Evolutionary conservation across 2,113 vertebrate species (phyloP), one percentile per base, ranked within the genome.

Genomic region (Pelobates fuscus): DNA sequence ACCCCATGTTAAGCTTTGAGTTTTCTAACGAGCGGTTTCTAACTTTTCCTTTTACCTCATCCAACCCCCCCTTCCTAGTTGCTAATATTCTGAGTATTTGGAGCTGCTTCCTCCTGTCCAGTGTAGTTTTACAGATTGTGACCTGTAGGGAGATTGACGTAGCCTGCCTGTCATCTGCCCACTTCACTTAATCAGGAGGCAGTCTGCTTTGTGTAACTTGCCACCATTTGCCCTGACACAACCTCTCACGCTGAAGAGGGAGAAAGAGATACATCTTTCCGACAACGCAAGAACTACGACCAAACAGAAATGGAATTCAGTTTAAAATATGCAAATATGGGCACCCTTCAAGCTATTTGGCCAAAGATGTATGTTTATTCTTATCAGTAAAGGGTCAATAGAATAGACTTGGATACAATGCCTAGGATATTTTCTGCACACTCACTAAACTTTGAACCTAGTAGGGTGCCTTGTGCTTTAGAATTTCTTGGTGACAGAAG

Each of bases 101-200:
- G 44, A 49, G 44, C 44, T 15, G 44, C 44, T 3, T 37, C 32
- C 32, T 87, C 77, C 78, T 10, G 43, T 67, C 59, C 65, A 68
- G 62, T 71, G 37, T 83, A 74, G 78, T 87, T 83, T 82, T 84
- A 81, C 81, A 79, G 85, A 84, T 80, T 85, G 86, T 85, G 86
- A 85, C 84, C 81, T 82, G 81, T 20, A 80, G 85, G 80, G 79
- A 86, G 73, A 84, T 82, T 86, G 85, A 78, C 74, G 78, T 82
- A 84, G 84, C 89, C 82, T 82, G 81, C 80, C 88, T 86, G 82
- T 90, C 92, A 90, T 82, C 84, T 88, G 82, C 68, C 84, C 91
- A 89, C 92, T 89, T 92, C 79, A 79, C 78, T 1, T 0, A 83
- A 82, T 81, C 83, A 74, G 71, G 84, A 17, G 49, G 7, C 71